Base-by-base conservation (phyloP, 2,797 vertebrate species). In the Megalops cyprinoides region DNA sequence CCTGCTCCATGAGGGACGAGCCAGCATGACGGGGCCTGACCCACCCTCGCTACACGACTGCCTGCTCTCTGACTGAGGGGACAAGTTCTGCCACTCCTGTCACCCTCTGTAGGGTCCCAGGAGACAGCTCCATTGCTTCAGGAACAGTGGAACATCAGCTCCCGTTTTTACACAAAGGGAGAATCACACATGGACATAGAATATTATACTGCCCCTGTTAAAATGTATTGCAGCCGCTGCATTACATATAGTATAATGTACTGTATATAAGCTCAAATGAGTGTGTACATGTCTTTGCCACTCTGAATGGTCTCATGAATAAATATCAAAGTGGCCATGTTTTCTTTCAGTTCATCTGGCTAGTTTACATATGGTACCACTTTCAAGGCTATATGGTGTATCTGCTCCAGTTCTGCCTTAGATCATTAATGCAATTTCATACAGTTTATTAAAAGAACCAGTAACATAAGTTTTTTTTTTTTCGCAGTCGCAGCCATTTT, bases 401-500 rank as follows among this genome's bases (percentile, higher is more conserved):
- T 1, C 34, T 28, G 3, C n/a, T 79, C 14, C 6, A 4, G 23
- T 58, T 58, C 12, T 14, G 28, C 10, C 28, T 62, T 9, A 62
- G 28, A 62, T 15, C 58, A 62, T 58, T 62, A 62, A 31, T 7
- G 28, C 56, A 60, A 25, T 23, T 25, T 28, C 6, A 25, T 9
- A 28, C 25, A 14, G 3, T 34, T 62, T 62, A 62, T 14, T 62
- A 14, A 62, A 62, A 4, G 84, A 78, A 76, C 80, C 71, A 81
- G 48, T 87, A 82, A 88, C 83, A 86, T 84, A 84, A 79, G 15
- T 56, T 53, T 84, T n/a, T n/a, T 56, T 53, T 84, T n/a, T n/a
- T n/a, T n/a, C n/a, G n/a, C n/a, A n/a, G n/a, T n/a, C n/a, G n/a
- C n/a, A n/a, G n/a, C n/a, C n/a, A n/a, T n/a, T n/a, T 78, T 78